Evolutionary conservation across 2,888 invertebrate species (phyloP).

Genomic region (Mechanitis messenoides): DNA sequence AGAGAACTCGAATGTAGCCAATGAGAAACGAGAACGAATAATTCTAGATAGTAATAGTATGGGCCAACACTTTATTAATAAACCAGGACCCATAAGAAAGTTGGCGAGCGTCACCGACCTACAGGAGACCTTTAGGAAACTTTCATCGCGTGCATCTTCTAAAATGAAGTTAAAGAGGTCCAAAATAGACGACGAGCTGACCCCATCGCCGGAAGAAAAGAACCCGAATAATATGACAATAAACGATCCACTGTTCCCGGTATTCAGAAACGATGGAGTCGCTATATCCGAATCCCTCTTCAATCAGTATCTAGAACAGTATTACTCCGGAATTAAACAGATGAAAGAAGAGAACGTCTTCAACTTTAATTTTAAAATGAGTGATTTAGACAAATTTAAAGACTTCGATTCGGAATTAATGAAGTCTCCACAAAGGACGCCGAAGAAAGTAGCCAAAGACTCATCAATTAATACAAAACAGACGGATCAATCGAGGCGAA

Average conservation of each 20-base stretch:
- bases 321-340: conserved; percentile 75
- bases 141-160: conserved; percentile 75
- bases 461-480: conserved; percentile 44
- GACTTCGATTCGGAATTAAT: conserved; percentile 69
- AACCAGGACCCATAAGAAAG: conserved; percentile 65
- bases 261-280: conserved; percentile 84
- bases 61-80: conserved; percentile 69
- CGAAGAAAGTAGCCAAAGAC: conserved; percentile 60
- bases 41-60: conserved; percentile 62
- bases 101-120: conserved; percentile 79
- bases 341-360: conserved; percentile 67
- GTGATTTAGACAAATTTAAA: conserved; percentile 65
- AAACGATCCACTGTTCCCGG: conserved; percentile 86
- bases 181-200: conserved; percentile 44
- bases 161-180: conserved; percentile 68
- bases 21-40: conserved; percentile 58
- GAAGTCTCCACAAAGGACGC: conserved; percentile 63
- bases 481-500: conserved; percentile 63
- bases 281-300: conserved; percentile 84
- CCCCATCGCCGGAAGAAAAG: conserved; percentile 54
- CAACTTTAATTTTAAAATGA: conserved; percentile 56
- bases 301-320: conserved; percentile 81
- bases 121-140: conserved; percentile 76
- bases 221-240: conserved; percentile 80
- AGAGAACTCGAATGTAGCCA: conserved; percentile 54